Evolutionary conservation across 1,140 invertebrate genomes (phyloP).

Genomic region (Drosophila yakuba): DNA sequence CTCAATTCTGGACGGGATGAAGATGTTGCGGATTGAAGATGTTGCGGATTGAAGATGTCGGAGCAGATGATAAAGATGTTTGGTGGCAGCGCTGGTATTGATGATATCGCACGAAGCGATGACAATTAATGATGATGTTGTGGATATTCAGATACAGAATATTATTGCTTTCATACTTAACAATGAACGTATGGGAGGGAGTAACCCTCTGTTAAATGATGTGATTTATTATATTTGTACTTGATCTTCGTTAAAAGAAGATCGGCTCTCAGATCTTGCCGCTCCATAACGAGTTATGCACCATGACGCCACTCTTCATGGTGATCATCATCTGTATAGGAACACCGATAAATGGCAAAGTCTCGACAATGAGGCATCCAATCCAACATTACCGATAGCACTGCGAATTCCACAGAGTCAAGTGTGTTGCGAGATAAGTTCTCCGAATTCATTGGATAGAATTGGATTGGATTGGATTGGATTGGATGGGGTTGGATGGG

Average conservation of each 20-base stretch:
- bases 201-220: background rate
- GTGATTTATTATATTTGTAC: no score
- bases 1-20: background rate
- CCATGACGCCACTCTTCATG: background rate
- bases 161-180: background rate
- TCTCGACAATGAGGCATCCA: background rate
- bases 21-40: background rate
- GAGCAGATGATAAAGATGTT: background rate
- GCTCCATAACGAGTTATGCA: no score
- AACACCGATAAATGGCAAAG: background rate
- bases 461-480: background rate
- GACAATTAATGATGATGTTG: background rate
- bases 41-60: no score
- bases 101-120: background rate
- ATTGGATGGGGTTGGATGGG: background rate
- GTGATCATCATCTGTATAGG: background rate
- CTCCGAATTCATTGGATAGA: constrained; percentile 24
- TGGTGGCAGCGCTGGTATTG: background rate
- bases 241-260: no score
- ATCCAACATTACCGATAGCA: constrained; percentile 24
- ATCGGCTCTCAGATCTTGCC: no score
- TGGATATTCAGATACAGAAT: no score
- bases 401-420: constrained; percentile 21
- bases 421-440: constrained; percentile 33
- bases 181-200: background rate